These are phyloP conservation scores for Peromyscus nudipes DNA, from an alignment of 2,797 vertebrate genomes.

Conservation along the genomic window DNA sequence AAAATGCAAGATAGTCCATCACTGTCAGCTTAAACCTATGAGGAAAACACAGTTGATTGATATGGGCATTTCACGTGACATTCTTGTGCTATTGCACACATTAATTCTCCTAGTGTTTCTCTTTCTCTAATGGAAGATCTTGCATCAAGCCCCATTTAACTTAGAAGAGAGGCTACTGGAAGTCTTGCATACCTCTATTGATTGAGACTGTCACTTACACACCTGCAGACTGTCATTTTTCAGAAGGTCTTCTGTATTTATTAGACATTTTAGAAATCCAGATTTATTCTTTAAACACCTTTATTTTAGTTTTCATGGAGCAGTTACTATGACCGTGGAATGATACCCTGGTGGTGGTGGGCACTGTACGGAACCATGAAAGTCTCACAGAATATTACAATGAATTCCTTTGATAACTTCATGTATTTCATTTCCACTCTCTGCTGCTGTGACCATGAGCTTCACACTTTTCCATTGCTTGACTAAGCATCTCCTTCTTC, in stretches of 20 bases:
- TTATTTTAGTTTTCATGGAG: background rate
- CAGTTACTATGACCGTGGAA: background rate
- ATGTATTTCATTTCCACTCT: background rate
- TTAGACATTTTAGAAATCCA: background rate
- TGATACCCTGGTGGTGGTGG: rapidly evolving
- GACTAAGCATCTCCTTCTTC: background rate
- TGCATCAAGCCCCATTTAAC: background rate
- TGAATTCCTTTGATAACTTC: background rate
- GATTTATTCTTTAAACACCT: background rate
- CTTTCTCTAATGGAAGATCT: background rate
- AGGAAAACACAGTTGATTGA: background rate
- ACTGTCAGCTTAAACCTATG: background rate
- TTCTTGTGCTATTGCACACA: background rate
- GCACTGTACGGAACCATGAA: background rate
- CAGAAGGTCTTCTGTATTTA: background rate
- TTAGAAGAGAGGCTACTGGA: background rate
- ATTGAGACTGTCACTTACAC: too few relatives aligned
- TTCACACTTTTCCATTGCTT: background rate
- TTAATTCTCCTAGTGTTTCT: background rate
- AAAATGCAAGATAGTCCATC: background rate
- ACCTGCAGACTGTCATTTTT: background rate
- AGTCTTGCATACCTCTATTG: background rate
- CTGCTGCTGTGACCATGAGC: background rate
- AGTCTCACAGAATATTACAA: background rate
- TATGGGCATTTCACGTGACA: background rate